Evolutionary conservation across 1,140 invertebrate species (phyloP).

Genomic region (Scaptomyza graminum): DNA sequence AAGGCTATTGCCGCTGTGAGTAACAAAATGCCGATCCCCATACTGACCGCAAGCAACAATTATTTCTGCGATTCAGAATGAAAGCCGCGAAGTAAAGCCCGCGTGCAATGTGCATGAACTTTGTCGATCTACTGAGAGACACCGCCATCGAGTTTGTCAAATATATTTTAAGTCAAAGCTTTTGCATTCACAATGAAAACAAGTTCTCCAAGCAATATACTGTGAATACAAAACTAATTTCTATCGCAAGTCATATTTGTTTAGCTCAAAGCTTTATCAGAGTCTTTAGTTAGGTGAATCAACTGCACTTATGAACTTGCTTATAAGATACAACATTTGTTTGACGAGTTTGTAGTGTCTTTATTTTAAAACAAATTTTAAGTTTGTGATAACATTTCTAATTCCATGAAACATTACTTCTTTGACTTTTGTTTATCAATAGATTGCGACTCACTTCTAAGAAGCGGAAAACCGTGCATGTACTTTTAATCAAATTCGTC

Average conservation of each 20-base stretch:
- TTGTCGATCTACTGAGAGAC: background rate
- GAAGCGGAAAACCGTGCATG: too few relatives aligned
- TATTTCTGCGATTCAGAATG: background rate
- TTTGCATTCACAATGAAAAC: slow-evolving; percentile 13
- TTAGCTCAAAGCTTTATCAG: background rate
- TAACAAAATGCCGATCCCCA: slow-evolving; percentile 12
- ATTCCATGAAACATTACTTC: background rate
- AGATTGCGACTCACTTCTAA: background rate
- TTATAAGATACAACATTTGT: background rate
- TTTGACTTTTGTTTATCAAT: too few relatives aligned
- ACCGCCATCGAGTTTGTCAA: background rate
- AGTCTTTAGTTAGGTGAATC: background rate
- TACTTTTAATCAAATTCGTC: background rate
- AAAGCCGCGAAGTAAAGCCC: background rate
- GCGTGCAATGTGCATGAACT: background rate
- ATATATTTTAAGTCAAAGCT: background rate
- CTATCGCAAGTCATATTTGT: background rate
- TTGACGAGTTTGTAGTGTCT: background rate
- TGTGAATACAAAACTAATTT: background rate
- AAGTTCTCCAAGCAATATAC: too few relatives aligned
- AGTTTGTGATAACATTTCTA: too few relatives aligned
- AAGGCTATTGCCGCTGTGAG: slow-evolving; percentile 17
- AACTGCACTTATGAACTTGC: background rate
- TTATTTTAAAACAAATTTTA: background rate
- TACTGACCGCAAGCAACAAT: background rate